Evolutionary conservation across 2,888 invertebrate genomes (phyloP), one percentile per base, ranked within the genome.

Genomic region (Drosophila multiciliata): DNA sequence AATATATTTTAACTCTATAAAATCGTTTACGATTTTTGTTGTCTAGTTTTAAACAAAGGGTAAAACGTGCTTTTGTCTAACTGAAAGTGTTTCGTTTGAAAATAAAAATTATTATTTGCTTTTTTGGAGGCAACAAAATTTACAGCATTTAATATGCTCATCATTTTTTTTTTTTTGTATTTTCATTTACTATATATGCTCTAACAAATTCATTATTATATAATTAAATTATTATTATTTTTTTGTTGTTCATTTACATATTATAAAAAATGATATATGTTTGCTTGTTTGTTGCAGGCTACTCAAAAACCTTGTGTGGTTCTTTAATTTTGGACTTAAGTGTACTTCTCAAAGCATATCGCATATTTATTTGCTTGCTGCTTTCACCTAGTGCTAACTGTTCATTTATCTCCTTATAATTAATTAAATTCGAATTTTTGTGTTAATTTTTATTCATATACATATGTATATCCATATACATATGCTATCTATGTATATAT

Each of bases 351-450:
- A 62, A 84, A 89, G 88, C 86, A 86, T 78, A 72, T 87, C 80
- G 78, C 86, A 85, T 87, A 77, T 78, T 85, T 73, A 75, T 76
- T 86, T 79, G 76, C 81, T 60, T 78, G 69, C 72, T 83, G 77
- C 72, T 79, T 77, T 77, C 69, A 72, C 77, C 80, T 89, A 84
- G 74, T 80, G 69, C 89, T 90, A 87, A 78, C 52, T 75, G 73
- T 58, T 63, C 67, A 80, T 81, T 70, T 69, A 59, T 72, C 78
- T 78, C 73, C 92, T 91, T 92, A 92, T 80, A 89, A 90, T 89
- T 91, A 91, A 85, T 91, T 91, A 91, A 91, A 91, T 91, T 91
- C 91, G 91, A 91, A 92, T 91, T 92, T 91, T 90, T 92, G 91
- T 91, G 92, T 91, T 91, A 91, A 91, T 87, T 89, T 91, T 83